Conservation (phyloP, 2,113 vertebrate species). For the Tenrec ecaudatus region DNA sequence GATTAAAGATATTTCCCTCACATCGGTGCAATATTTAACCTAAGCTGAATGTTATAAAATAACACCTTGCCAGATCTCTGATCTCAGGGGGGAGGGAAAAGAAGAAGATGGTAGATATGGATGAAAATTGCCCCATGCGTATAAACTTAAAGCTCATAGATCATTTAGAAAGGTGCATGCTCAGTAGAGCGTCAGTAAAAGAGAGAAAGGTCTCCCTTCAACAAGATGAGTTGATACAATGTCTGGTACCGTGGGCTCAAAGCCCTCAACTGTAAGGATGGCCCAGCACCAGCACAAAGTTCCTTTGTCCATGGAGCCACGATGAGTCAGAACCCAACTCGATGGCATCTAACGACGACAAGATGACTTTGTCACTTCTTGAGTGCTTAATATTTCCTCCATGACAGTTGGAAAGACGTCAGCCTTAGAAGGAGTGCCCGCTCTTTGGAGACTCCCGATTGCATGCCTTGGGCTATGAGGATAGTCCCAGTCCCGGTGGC, state of each 20-base stretch:
- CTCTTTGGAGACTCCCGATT: background rate
- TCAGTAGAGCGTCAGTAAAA: too few species aligned
- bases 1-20: conserved; percentile 8
- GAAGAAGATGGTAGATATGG: background rate
- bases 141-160: background rate
- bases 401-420: background rate
- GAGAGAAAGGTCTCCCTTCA: too few species aligned
- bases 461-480: background rate
- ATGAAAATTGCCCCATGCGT: background rate
- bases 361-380: background rate
- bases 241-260: too few species aligned
- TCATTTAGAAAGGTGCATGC: too few species aligned
- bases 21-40: background rate
- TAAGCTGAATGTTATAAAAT: background rate
- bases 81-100: background rate
- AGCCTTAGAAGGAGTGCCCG: background rate
- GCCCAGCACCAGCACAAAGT: too few species aligned
- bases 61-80: too few species aligned
- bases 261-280: too few species aligned
- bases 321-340: too few species aligned
- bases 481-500: background rate
- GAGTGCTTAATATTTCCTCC: background rate
- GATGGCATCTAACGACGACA: too few species aligned
- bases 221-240: too few species aligned
- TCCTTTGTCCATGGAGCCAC: too few species aligned